A percentile compares a stretch with the other conserved stretches of the same genome.
Conservation (phyloP, 2,797 vertebrate genomes). For the Macrochelys suwanniensis region DNA sequence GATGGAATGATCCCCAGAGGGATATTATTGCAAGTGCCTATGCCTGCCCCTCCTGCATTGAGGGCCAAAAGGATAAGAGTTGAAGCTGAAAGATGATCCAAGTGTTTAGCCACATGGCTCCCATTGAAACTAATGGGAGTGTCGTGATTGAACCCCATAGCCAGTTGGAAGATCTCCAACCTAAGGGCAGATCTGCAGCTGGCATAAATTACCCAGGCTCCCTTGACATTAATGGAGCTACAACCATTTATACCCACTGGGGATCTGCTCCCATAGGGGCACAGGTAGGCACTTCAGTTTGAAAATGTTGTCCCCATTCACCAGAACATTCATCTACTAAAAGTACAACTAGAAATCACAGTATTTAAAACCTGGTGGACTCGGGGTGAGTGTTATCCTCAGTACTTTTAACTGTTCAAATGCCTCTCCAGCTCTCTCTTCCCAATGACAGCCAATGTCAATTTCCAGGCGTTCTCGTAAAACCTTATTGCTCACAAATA, state of each 20-base stretch:
- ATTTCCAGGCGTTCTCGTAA: neutral
- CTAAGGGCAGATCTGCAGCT: neutral
- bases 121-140: neutral
- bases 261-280: neutral
- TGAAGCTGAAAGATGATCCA: neutral
- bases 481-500: constrained; percentile 58
- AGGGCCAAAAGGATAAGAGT: neutral
- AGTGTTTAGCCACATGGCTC: neutral
- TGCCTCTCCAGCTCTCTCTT: rapidly evolving
- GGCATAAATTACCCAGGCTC: neutral
- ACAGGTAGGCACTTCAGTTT: neutral
- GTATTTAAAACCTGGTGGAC: neutral
- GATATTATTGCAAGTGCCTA: neutral
- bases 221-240: neutral
- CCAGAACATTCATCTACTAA: neutral
- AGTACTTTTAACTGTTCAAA: rapidly evolving
- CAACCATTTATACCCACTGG: neutral
- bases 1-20: neutral
- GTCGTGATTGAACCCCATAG: neutral
- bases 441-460: constrained; percentile 55
- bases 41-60: neutral
- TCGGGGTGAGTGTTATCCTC: rapidly evolving
- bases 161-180: neutral
- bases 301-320: neutral
- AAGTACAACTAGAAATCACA: neutral